phyloP scores from a whole-genome alignment of 2,888 invertebrate genomes.

The Caenorhabditis wallacei region DNA sequence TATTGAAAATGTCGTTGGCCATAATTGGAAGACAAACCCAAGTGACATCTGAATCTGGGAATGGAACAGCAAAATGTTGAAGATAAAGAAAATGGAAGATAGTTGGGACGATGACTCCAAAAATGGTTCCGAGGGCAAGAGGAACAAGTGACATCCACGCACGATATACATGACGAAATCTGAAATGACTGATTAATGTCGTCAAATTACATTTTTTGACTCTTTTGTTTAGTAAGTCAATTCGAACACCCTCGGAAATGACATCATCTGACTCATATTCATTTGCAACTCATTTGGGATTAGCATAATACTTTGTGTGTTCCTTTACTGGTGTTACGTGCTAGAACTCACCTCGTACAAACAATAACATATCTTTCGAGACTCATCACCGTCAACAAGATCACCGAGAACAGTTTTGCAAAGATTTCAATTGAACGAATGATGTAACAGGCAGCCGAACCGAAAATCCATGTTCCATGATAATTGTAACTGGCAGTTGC shows the following conservation, averaged over 20 bases:
- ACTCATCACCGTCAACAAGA: conserved; percentile 78
- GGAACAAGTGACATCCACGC: conserved; percentile 73
- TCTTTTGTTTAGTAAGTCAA: conserved; percentile 13
- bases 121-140: conserved; percentile 67
- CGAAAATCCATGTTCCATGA: conserved; percentile 76
- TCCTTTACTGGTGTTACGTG: background rate
- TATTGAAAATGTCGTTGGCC: conserved; percentile 66
- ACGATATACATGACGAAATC: conserved; percentile 70
- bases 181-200: conserved; percentile 19
- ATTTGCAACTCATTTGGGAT: conserved; percentile 29
- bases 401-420: conserved; percentile 78
- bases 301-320: conserved; percentile 9
- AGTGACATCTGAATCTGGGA: conserved; percentile 31
- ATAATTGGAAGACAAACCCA: conserved; percentile 68
- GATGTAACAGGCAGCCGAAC: conserved; percentile 74
- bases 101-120: conserved; percentile 72
- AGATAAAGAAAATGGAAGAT: conserved; percentile 70
- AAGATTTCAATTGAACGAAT: conserved; percentile 76
- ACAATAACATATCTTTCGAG: conserved; percentile 79
- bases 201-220: background rate
- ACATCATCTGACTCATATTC: conserved; percentile 31
- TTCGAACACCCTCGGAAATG: conserved; percentile 4
- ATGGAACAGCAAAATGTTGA: conserved; percentile 47
- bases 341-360: conserved; percentile 72
- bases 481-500: conserved; percentile 74